Evolutionary conservation across 2,888 invertebrate genomes (phyloP).

Genomic region (Bombyx huttoni): DNA sequence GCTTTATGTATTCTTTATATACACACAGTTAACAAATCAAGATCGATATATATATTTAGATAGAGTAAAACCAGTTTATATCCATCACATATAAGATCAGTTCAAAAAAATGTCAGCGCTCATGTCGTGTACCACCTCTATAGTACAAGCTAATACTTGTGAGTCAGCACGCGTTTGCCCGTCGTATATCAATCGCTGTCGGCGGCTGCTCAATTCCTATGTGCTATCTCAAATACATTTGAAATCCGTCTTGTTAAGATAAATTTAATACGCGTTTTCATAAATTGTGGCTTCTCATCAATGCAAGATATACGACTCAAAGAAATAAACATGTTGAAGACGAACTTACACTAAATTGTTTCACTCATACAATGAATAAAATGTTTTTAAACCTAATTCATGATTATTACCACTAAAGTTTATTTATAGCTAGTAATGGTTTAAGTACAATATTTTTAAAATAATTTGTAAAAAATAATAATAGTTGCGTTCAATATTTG

Average conservation of each 20-base stretch:
- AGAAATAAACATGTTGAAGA: not conserved
- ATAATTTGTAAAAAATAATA: no score
- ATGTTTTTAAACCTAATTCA: no score
- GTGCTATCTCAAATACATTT: constrained; percentile 17
- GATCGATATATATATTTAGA: no score
- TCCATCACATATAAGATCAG: no score
- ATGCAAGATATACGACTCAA: not conserved
- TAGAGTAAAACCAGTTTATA: no score
- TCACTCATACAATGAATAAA: not conserved
- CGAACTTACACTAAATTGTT: not conserved
- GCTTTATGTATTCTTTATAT: no score
- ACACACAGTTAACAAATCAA: no score
- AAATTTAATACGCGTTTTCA: not conserved
- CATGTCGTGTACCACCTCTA: constrained; percentile 18
- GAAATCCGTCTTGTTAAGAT: not conserved
- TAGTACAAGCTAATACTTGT: constrained; percentile 48
- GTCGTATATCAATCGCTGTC: constrained; percentile 65
- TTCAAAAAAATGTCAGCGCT: not conserved
- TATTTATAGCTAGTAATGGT: no score
- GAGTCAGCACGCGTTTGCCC: constrained; percentile 61
- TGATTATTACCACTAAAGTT: no score
- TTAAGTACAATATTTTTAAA: no score
- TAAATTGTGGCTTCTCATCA: not conserved
- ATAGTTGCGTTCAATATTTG: not conserved
- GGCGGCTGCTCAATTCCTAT: constrained; percentile 43